Base-by-base conservation (phyloP, 2,113 vertebrate species). In the Silurus asotus region DNA sequence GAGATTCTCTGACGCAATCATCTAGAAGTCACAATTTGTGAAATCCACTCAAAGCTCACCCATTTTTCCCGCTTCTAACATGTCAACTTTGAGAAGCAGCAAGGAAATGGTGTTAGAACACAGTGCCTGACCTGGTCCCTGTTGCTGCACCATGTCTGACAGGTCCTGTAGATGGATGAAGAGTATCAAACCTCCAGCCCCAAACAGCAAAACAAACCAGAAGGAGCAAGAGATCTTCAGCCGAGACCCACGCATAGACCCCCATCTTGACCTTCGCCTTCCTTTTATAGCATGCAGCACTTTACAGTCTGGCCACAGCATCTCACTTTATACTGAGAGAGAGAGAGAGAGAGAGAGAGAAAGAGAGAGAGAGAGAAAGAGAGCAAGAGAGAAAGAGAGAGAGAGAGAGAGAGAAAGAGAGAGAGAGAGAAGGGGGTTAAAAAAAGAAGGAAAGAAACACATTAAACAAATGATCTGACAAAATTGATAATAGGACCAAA, bases 101-200 rank as follows among this genome's bases (percentile, higher is more conserved):
- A 59, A 45, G 49, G 20, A 15, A 69, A 49, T 82, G 49, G 49
- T 70, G 82, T 75, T 6, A 55, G 6, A 65, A 64, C 4, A 6
- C n/a, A 55, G 59, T 77, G 74, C 90, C 96, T 96, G 81, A 99
- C 98, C 97, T 96, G 96, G 94, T 59, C 87, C 91, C 90, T 96
- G 97, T 56, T 93, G 96, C 70, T 94, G 95, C 69, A 94, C 91
- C 89, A 96, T 95, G 89, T 98, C 97, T 3, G 94, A 95, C 87
- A 97, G 95, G 92, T 98, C 96, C 90, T 97, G 96, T 81, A 97
- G 95, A 91, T 98, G 95, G 88, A 98, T 96, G 92, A 99, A 98
- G 90, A 98, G 95, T 28, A 99, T 91, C 45, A 99, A 94, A 75
- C 97, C 96, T 28, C 96, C 96, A 1, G 95, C 95, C 76, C 96